Evolutionary conservation across 2,113 vertebrate species (phyloP).

Genomic region (Capreolus pygargus): DNA sequence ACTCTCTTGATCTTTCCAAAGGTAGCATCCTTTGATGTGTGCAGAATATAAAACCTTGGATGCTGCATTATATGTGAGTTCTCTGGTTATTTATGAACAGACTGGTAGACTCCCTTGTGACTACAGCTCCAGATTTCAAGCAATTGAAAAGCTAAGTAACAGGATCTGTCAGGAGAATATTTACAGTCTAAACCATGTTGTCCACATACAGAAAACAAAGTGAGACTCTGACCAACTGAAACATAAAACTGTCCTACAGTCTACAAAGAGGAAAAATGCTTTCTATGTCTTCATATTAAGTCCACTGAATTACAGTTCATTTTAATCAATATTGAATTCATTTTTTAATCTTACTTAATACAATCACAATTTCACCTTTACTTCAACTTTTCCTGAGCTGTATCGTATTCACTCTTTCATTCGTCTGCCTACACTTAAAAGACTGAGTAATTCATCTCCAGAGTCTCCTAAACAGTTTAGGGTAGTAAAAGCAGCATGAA

Average conservation of each 20-base stretch:
- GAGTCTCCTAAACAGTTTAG: background rate
- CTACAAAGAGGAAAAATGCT: background rate
- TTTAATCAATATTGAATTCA: background rate
- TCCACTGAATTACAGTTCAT: background rate
- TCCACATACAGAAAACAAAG: slow-evolving; percentile 30
- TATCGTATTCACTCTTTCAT: background rate
- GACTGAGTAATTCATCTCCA: slow-evolving; percentile 6
- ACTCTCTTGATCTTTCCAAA: slow-evolving; percentile 41
- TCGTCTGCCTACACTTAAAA: background rate
- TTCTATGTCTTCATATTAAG: background rate
- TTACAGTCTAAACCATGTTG: slow-evolving; percentile 4
- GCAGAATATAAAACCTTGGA: slow-evolving; percentile 8
- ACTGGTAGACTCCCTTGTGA: background rate
- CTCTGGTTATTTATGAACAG: background rate
- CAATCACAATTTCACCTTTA: background rate
- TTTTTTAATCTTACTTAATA: background rate
- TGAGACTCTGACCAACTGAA: slow-evolving; percentile 19
- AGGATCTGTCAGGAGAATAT: slow-evolving; percentile 11
- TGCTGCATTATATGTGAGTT: background rate
- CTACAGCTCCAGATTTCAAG: slow-evolving; percentile 10
- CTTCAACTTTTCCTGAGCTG: background rate
- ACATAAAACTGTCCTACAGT: background rate
- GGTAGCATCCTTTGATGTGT: background rate
- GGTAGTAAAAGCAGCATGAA: background rate
- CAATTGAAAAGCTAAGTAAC: background rate